A percentile compares a stretch with the other conserved stretches of the same genome.
These are phyloP conservation scores for Thamnophis elegans DNA, from an alignment of 2,797 vertebrate genomes.

Conservation along the genomic window DNA sequence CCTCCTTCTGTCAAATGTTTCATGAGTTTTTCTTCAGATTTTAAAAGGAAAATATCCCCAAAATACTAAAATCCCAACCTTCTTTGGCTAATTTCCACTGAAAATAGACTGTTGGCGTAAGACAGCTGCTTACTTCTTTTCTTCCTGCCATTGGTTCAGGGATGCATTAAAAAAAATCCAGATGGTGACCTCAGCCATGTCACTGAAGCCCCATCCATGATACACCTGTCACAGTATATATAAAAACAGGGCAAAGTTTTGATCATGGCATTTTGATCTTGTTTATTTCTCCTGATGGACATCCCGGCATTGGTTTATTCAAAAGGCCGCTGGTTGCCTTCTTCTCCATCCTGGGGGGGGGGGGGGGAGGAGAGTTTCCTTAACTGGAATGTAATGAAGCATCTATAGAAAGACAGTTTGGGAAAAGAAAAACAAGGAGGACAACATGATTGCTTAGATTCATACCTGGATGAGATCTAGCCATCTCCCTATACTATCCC, in stretches of 20 bases:
- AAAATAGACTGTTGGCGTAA: neutral
- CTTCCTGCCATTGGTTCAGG: neutral
- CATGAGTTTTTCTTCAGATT: neutral
- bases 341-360: neutral
- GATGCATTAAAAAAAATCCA: neutral
- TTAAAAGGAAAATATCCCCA: neutral
- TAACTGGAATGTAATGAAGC: neutral
- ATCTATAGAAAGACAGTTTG: neutral
- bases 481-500: too few relatives aligned
- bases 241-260: neutral
- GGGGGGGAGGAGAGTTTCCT: neutral
- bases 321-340: neutral
- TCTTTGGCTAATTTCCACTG: neutral
- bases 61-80: neutral
- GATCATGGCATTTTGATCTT: neutral
- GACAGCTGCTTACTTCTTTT: neutral
- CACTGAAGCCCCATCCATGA: neutral
- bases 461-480: neutral
- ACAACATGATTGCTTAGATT: neutral
- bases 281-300: neutral
- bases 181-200: neutral
- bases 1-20: neutral
- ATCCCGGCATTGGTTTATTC: neutral
- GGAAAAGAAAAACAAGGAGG: neutral
- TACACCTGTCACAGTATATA: neutral